A percentile compares a stretch with the other conserved stretches of the same genome.
Evolutionary conservation across 2,113 vertebrate species (phyloP).

Genomic region (Ageneiosus marmoratus): DNA sequence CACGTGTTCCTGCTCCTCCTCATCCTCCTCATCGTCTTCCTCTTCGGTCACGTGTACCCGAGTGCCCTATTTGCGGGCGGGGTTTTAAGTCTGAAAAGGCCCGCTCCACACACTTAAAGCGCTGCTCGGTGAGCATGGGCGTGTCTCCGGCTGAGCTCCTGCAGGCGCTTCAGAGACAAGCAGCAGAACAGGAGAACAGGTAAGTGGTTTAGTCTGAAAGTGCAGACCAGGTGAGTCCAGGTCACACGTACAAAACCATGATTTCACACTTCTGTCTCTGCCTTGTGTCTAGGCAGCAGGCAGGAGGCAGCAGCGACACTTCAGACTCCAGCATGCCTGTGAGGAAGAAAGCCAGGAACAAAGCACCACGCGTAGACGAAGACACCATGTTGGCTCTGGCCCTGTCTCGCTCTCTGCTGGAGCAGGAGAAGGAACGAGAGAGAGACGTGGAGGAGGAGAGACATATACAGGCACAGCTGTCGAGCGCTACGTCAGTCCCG

Average conservation of each 20-base stretch:
- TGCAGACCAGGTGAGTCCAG: not conserved
- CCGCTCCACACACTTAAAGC: constrained; percentile 83
- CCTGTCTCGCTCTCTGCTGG: constrained; percentile 85
- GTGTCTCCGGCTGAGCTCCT: constrained; percentile 81
- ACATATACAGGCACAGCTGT: constrained; percentile 20
- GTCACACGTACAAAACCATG: not conserved
- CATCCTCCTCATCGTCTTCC: constrained; percentile 49
- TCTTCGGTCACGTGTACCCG: constrained; percentile 69
- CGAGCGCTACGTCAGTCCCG: constrained; percentile 17
- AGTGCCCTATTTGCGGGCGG: constrained; percentile 92
- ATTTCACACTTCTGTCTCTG: not conserved
- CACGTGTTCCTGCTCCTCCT: constrained; percentile 43
- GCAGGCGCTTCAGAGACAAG: constrained; percentile 83
- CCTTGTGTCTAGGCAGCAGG: constrained; percentile 57
- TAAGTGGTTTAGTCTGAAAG: constrained; percentile 49
- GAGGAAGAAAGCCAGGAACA: constrained; percentile 77
- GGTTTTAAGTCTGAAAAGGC: constrained; percentile 81
- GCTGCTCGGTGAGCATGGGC: constrained; percentile 84
- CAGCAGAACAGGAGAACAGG: constrained; percentile 59
- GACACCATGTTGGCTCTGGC: constrained; percentile 89
- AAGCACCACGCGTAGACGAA: constrained; percentile 73
- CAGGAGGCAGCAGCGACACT: constrained; percentile 64
- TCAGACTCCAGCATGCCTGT: constrained; percentile 57
- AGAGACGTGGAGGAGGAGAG: constrained; percentile 45
- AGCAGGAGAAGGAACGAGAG: constrained; percentile 59